Conservation (phyloP, 92 coral and sea anemone genomes). For the Epizoanthus stellaris region DNA sequence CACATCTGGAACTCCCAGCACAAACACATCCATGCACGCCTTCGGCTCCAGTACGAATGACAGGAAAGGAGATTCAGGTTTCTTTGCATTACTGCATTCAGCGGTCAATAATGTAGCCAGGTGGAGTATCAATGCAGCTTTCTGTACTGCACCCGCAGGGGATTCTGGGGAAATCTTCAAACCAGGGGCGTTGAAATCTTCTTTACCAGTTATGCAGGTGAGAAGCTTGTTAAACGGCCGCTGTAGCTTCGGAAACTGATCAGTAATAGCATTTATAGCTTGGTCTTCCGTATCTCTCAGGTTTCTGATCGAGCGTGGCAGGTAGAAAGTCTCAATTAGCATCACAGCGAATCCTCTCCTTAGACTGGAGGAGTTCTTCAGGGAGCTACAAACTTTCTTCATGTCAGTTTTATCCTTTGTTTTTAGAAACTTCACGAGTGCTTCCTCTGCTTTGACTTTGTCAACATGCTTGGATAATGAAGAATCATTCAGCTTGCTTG, state of each 20-base stretch:
- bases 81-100: slow-evolving; percentile 11
- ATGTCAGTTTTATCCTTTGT: slow-evolving; percentile 35
- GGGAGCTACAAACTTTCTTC: slow-evolving; percentile 33
- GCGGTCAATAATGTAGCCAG: slow-evolving; percentile 74
- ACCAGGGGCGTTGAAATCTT: slow-evolving; percentile 62
- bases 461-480: neutral
- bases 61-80: slow-evolving; percentile 28
- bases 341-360: slow-evolving; percentile 66
- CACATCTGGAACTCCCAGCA: slow-evolving; percentile 13
- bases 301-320: slow-evolving; percentile 74
- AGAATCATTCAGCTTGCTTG: slow-evolving; percentile 31
- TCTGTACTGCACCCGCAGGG: slow-evolving; percentile 69
- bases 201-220: slow-evolving; percentile 54
- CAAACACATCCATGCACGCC: neutral
- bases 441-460: slow-evolving; percentile 50
- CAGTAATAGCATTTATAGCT: slow-evolving; percentile 47
- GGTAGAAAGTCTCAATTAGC: slow-evolving; percentile 70
- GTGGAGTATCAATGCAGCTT: slow-evolving; percentile 80
- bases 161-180: slow-evolving; percentile 79
- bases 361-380: slow-evolving; percentile 45
- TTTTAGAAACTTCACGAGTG: slow-evolving; percentile 60
- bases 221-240: slow-evolving; percentile 66
- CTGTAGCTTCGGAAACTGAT: slow-evolving; percentile 16
- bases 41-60: slow-evolving; percentile 57
- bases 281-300: slow-evolving; percentile 86